phyloP scores from a whole-genome alignment of 1,140 invertebrate species.

The Oryctes rhinoceros region DNA sequence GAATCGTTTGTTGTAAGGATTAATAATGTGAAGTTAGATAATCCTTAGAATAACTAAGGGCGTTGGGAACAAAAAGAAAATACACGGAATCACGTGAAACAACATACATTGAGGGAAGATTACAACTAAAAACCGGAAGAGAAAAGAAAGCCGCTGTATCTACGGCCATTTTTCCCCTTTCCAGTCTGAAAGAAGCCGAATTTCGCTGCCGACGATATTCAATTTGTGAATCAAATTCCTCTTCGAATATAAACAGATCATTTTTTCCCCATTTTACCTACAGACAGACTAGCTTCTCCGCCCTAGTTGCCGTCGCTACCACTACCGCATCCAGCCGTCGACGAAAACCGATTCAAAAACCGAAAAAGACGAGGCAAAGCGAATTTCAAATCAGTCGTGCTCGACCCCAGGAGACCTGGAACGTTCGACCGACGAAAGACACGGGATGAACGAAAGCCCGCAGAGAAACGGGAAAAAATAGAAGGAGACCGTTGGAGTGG shows the following conservation, averaged over 20 bases:
- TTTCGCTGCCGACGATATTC: neutral
- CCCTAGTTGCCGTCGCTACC: neutral
- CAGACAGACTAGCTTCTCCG: neutral
- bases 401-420: neutral
- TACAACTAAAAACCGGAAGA: too few species aligned
- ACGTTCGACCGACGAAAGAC: neutral
- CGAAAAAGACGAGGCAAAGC: slow-evolving; percentile 8
- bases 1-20: too few species aligned
- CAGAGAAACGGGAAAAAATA: neutral
- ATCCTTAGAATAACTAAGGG: too few species aligned
- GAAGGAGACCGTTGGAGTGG: too few species aligned
- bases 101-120: too few species aligned
- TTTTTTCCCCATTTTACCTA: neutral
- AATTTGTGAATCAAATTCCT: slow-evolving; percentile 1
- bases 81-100: too few species aligned
- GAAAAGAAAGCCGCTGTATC: too few species aligned
- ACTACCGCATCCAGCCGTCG: neutral
- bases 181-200: too few species aligned
- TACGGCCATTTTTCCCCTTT: too few species aligned
- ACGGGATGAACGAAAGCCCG: neutral
- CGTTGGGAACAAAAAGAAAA: too few species aligned
- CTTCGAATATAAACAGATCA: slow-evolving; percentile 8
- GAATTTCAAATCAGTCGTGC: slow-evolving; percentile 10
- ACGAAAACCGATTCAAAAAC: slow-evolving; percentile 9
- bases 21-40: too few species aligned